Evolutionary conservation across 2,888 invertebrate genomes (phyloP).

Genomic region (Aphidoletes aphidimyza): DNA sequence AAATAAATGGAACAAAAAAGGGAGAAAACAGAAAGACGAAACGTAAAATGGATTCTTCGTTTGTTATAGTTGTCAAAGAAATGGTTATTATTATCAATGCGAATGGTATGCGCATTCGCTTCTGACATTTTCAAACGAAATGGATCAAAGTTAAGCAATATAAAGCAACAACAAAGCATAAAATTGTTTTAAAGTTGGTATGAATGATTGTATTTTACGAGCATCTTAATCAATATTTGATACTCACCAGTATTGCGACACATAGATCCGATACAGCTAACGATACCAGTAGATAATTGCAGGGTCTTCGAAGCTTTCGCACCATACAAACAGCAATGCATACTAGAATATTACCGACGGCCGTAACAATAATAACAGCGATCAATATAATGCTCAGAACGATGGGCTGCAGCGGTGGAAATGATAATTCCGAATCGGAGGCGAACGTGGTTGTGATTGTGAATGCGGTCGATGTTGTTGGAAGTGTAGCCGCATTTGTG

Average conservation of each 20-base stretch:
- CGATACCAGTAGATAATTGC: conserved; percentile 92
- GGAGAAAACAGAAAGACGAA: neutral
- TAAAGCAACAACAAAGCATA: neutral
- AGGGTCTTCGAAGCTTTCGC: conserved; percentile 86
- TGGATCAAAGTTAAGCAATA: neutral
- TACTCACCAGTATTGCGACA: conserved; percentile 79
- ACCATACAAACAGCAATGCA: conserved; percentile 96
- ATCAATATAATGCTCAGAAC: conserved; percentile 79
- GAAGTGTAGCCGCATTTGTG: conserved; percentile 56
- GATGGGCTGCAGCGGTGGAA: conserved; percentile 69
- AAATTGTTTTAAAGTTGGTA: neutral
- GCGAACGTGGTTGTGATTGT: too few relatives aligned
- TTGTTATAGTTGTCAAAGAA: too few relatives aligned
- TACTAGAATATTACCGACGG: conserved; percentile 90
- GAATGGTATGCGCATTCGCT: neutral
- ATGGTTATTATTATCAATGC: too few relatives aligned
- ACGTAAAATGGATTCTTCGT: too few relatives aligned
- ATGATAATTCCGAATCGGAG: conserved; percentile 54
- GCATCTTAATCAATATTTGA: neutral
- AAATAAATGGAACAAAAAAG: neutral
- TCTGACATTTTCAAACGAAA: neutral
- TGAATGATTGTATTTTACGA: neutral
- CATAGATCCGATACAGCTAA: conserved; percentile 96
- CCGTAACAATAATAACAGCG: conserved; percentile 81
- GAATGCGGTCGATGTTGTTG: conserved; percentile 56